These are phyloP conservation scores for Bicyclus anynana DNA, from an alignment of 1,140 invertebrate species.

Conservation along the genomic window DNA sequence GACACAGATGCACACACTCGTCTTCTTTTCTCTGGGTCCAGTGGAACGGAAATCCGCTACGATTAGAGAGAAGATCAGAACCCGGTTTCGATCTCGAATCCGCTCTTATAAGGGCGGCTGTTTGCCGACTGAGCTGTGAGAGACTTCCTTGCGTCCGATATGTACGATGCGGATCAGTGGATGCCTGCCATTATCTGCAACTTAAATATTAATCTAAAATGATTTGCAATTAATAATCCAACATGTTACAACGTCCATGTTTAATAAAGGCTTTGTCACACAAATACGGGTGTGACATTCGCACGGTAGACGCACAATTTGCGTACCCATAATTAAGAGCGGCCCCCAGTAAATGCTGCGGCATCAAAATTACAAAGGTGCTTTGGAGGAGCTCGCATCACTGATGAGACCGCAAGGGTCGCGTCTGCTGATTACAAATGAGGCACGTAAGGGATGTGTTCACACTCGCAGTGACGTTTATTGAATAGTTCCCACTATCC, in stretches of 20 bases:
- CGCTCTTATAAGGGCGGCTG: too few species aligned
- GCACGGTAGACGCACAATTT: conserved; percentile 33
- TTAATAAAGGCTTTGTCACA: conserved; percentile 15
- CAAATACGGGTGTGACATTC: conserved; percentile 25
- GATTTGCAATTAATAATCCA: background rate
- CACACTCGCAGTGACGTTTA: conserved; percentile 1
- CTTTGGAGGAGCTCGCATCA: conserved; percentile 33
- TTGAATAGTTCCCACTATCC: too few species aligned
- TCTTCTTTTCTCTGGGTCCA: too few species aligned
- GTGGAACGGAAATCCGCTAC: too few species aligned
- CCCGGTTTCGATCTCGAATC: too few species aligned
- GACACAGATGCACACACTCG: too few species aligned
- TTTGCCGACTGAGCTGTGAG: too few species aligned
- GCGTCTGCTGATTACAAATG: conserved; percentile 51
- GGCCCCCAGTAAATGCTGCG: conserved; percentile 29
- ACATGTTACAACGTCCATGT: background rate
- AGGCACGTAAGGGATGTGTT: conserved; percentile 19
- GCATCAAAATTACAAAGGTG: conserved; percentile 50
- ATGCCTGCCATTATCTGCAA: too few species aligned
- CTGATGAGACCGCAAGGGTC: conserved; percentile 44
- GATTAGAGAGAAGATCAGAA: too few species aligned
- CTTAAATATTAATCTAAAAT: too few species aligned
- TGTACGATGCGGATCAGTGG: too few species aligned
- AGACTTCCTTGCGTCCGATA: too few species aligned
- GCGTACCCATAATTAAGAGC: conserved; percentile 43